phyloP scores from a whole-genome alignment of 2,113 vertebrate species.

The Xenopus borealis region DNA sequence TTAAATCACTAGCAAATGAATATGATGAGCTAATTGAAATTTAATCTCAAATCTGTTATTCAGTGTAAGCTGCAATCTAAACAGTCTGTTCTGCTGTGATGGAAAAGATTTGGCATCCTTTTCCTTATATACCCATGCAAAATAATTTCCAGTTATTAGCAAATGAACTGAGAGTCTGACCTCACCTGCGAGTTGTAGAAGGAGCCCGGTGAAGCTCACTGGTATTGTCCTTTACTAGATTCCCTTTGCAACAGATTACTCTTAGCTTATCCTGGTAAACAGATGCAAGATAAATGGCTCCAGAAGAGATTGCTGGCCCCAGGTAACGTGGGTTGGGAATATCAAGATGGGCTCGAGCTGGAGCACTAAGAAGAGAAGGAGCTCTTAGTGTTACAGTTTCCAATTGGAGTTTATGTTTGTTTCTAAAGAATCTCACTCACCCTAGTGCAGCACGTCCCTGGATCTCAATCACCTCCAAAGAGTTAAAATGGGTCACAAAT shows the following conservation, averaged over 20 bases:
- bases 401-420: background rate
- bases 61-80: too few species aligned
- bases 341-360: constrained; percentile 87
- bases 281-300: constrained; percentile 95
- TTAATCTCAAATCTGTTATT: too few species aligned
- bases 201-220: constrained; percentile 83
- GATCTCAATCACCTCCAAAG: constrained; percentile 94
- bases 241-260: constrained; percentile 97
- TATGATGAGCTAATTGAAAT: too few species aligned
- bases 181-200: constrained; percentile 73
- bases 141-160: too few species aligned
- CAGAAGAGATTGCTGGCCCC: constrained; percentile 92
- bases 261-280: constrained; percentile 96
- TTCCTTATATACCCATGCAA: too few species aligned
- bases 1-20: too few species aligned
- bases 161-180: too few species aligned
- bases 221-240: constrained; percentile 84
- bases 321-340: constrained; percentile 93
- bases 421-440: constrained; percentile 62
- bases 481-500: constrained; percentile 98
- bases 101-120: too few species aligned
- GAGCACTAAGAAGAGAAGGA: constrained; percentile 65
- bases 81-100: too few species aligned
- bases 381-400: background rate
- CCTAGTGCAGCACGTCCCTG: constrained; percentile 85